Base-by-base conservation (phyloP, 2,888 invertebrate genomes). In the Mythimna loreyi region DNA sequence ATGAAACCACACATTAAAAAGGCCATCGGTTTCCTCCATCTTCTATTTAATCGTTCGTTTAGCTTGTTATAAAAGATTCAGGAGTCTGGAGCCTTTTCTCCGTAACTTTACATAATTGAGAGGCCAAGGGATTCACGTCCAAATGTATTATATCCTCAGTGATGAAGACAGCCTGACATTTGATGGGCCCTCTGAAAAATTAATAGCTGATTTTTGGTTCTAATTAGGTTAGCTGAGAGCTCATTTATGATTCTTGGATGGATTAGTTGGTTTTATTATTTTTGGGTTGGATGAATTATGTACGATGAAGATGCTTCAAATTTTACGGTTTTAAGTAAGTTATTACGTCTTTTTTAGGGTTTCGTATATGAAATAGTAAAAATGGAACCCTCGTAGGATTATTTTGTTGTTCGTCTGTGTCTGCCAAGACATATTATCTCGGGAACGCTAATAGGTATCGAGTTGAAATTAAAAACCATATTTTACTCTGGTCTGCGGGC, bases 61-160 rank as follows among this genome's bases (percentile, higher is more conserved):
- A 82, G 68, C 40, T 58, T 64, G 69, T 71, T 62, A 81, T 81
- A 68, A 81, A 81, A 67, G 40, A 83, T 83, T 80, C 70, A 80
- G 21, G n/a, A 55, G 1, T 52, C 55, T 2, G 55, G 21, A 25
- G 23, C 52, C 43, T 23, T 55, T 28, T 50, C 66, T 67, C 65
- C 72, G 49, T 57, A 21, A 40, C 61, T 55, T 33, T 80, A 67
- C 65, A 82, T 85, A 85, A 85, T 81, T 77, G 64, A 85, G 70
- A 60, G 64, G 64, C 57, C 40, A 64, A 72, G 76, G 81, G 81
- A 75, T 85, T 77, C 66, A 53, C 60, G 77, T 79, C 75, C 62
- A 56, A 56, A 56, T 49, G 64, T 71, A 67, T 83, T 78, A 72
- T 72, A 79, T 70, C 58, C 57, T 63, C 52, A 64, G 65, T 64